A percentile compares a stretch with the other conserved stretches of the same genome.
Conservation (phyloP, 2,113 vertebrate genomes). For the Zootoca vivipara region DNA sequence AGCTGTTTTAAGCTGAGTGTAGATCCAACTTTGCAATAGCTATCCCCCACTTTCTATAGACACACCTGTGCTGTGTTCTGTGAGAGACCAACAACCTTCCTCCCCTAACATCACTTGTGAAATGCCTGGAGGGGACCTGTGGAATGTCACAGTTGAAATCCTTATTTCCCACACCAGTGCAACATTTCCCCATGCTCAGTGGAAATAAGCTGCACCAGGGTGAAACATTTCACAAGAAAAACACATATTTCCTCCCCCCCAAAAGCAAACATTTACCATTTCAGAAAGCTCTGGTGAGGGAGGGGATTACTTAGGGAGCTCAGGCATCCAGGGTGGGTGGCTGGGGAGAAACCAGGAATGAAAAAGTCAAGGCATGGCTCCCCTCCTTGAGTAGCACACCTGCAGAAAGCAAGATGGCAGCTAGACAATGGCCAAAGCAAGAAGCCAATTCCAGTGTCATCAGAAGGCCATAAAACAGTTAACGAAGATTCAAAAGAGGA, state of each 20-base stretch:
- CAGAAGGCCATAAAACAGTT: too few relatives aligned
- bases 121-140: neutral
- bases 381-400: neutral
- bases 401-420: neutral
- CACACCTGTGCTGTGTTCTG: too few relatives aligned
- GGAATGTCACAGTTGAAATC: conserved; percentile 30
- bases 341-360: neutral
- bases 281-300: neutral
- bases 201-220: neutral
- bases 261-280: neutral
- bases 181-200: neutral
- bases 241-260: neutral
- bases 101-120: neutral
- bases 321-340: neutral
- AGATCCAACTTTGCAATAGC: neutral
- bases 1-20: neutral
- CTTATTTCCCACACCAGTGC: neutral
- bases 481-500: neutral
- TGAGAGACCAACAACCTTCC: neutral
- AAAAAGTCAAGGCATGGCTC: neutral
- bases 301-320: neutral
- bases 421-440: neutral
- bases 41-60: neutral
- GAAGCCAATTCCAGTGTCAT: too few relatives aligned
- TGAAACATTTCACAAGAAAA: conserved; percentile 35